Evolutionary conservation across 2,888 invertebrate species (phyloP).

Genomic region (Drosophila nr. perissopoda): DNA sequence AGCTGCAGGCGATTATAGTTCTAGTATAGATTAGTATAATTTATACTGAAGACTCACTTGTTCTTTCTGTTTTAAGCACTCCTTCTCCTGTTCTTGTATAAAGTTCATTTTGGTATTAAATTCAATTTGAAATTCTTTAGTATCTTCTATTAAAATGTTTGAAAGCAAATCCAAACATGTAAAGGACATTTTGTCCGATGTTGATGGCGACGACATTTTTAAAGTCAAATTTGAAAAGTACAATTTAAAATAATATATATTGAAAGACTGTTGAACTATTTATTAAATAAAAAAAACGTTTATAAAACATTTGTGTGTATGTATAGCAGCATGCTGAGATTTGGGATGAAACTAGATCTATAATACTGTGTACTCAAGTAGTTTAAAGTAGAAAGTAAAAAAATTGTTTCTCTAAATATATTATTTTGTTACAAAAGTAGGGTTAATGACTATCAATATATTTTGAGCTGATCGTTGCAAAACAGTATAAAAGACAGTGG

Average conservation of each 20-base stretch:
- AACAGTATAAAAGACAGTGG: not conserved
- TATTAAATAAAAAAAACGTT: not conserved
- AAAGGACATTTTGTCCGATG: conserved; percentile 53
- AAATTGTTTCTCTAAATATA: not conserved
- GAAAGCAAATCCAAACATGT: conserved; percentile 57
- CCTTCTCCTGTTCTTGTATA: conserved; percentile 46
- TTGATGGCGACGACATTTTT: conserved; percentile 37
- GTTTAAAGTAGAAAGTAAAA: not conserved
- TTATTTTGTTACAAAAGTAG: not conserved
- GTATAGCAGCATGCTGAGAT: conserved; percentile 3
- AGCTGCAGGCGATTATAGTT: conserved; percentile 22
- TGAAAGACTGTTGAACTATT: not conserved
- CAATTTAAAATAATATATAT: not conserved
- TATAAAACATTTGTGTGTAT: conserved; percentile 1
- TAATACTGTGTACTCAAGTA: not conserved
- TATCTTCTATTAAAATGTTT: conserved; percentile 50
- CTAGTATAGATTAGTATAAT: no score
- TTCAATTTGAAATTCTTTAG: conserved; percentile 47
- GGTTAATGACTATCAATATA: not conserved
- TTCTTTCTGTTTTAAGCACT: conserved; percentile 33
- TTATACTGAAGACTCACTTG: conserved; percentile 29
- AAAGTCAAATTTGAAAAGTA: not conserved
- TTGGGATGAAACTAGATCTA: not conserved
- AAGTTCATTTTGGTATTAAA: conserved; percentile 57
- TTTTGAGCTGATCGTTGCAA: not conserved